Evolutionary conservation across 2,113 vertebrate genomes (phyloP).

Genomic region (Ploceus nigricollis): DNA sequence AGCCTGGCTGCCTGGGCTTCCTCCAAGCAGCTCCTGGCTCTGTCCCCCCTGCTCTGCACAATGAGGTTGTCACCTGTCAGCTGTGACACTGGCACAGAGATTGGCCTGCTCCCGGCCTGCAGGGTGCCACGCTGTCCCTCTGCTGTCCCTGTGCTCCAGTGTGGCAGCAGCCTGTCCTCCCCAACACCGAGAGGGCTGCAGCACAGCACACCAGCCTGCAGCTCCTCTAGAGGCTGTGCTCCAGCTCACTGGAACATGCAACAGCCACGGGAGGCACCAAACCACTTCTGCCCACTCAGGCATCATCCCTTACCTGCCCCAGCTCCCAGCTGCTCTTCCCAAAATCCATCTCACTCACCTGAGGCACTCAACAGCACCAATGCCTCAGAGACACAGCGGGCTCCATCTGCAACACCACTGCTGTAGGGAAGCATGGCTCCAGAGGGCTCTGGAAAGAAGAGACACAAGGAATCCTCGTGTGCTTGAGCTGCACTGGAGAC

Average conservation of each 20-base stretch:
- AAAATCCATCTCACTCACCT: neutral
- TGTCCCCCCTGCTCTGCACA: neutral
- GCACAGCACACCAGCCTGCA: fast-evolving
- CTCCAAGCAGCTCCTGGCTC: neutral
- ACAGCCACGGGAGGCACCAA: neutral
- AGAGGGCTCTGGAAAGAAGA: neutral
- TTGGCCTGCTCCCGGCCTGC: neutral
- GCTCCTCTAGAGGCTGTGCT: neutral
- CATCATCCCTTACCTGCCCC: neutral
- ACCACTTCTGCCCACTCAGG: neutral
- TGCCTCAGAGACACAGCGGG: neutral
- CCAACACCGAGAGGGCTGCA: neutral
- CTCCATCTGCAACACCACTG: neutral
- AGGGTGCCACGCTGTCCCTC: neutral
- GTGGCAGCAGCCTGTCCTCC: neutral
- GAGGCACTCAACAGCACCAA: neutral
- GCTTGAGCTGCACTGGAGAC: neutral
- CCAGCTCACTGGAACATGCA: neutral
- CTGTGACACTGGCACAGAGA: neutral
- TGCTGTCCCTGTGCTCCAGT: neutral
- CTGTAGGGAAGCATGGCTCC: neutral
- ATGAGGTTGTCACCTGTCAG: neutral
- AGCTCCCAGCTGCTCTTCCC: neutral
- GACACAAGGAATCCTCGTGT: neutral
- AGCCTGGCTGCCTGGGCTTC: neutral